A percentile compares a stretch with the other conserved stretches of the same genome.
phyloP scores from a whole-genome alignment of 2,888 invertebrate species.

The Cryptophagus acutangulus region DNA sequence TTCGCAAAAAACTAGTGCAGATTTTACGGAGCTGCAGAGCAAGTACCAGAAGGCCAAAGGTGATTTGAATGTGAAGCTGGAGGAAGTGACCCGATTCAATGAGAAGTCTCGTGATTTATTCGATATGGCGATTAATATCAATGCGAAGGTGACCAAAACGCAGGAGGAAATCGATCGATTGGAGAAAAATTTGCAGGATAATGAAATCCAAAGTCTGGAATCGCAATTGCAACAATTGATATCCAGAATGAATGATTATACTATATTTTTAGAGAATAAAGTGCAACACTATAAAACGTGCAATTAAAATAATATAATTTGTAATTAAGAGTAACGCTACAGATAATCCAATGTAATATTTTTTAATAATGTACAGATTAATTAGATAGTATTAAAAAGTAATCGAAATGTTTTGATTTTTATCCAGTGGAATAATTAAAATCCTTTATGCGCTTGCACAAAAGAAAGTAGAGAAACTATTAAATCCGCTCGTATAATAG shows the following conservation, averaged over 20 bases:
- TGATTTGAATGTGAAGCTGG: conserved; percentile 66
- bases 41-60: conserved; percentile 69
- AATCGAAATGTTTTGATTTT: too few relatives aligned
- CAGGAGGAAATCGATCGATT: conserved; percentile 41
- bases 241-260: conserved; percentile 57
- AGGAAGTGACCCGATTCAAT: conserved; percentile 72
- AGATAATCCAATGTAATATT: too few relatives aligned
- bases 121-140: conserved; percentile 75
- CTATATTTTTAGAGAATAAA: conserved; percentile 56
- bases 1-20: conserved; percentile 64
- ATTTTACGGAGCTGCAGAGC: conserved; percentile 59
- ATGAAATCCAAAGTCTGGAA: conserved; percentile 53
- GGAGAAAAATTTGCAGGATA: conserved; percentile 36
- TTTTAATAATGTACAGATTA: too few relatives aligned
- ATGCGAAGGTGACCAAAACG: conserved; percentile 49
- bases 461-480: too few relatives aligned
- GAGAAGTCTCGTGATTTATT: conserved; percentile 72
- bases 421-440: too few relatives aligned
- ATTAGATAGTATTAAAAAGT: too few relatives aligned
- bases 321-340: too few relatives aligned
- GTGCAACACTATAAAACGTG: conserved; percentile 62
- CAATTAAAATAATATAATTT: conserved; percentile 21
- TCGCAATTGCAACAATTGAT: conserved; percentile 58
- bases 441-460: too few relatives aligned
- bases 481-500: too few relatives aligned